These are phyloP conservation scores for Dysmachus trigonus DNA, from an alignment of 2,888 invertebrate genomes.

Conservation along the genomic window DNA sequence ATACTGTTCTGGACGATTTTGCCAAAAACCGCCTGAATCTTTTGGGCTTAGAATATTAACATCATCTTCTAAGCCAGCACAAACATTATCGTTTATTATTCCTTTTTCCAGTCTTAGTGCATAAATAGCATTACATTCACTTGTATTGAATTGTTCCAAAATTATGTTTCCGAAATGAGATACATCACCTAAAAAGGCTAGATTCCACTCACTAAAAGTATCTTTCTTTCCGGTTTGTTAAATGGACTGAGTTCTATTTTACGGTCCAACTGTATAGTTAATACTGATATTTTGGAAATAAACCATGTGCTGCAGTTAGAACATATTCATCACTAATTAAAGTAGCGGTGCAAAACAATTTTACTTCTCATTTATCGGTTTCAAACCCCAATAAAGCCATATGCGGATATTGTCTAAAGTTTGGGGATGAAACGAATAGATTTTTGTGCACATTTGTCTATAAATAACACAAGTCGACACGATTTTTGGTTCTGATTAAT, in stretches of 20 bases:
- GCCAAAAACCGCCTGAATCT: conserved; percentile 72
- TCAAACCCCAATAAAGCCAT: conserved; percentile 56
- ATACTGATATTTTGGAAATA: too few species aligned
- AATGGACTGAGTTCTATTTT: too few species aligned
- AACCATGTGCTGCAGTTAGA: conserved; percentile 69
- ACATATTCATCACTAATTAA: conserved; percentile 67
- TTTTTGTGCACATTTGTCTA: conserved; percentile 55
- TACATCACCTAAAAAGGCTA: too few species aligned
- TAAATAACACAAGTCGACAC: too few species aligned
- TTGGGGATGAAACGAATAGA: too few species aligned
- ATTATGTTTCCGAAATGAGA: conserved; percentile 68
- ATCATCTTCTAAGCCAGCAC: conserved; percentile 65
- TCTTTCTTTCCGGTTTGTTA: too few species aligned
- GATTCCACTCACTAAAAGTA: too few species aligned
- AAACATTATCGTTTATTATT: conserved; percentile 65
- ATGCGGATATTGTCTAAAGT: conserved; percentile 58
- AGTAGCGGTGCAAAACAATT: conserved; percentile 67
- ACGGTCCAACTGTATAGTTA: too few species aligned
- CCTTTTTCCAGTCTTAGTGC: conserved; percentile 57
- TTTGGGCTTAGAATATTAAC: conserved; percentile 67
- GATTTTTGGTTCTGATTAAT: too few species aligned
- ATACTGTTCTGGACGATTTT: conserved; percentile 55
- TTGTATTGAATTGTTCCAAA: conserved; percentile 61
- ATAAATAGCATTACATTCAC: conserved; percentile 60
- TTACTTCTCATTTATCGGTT: conserved; percentile 28